phyloP scores from a whole-genome alignment of 1,140 invertebrate genomes.

The Heliothis virescens region DNA sequence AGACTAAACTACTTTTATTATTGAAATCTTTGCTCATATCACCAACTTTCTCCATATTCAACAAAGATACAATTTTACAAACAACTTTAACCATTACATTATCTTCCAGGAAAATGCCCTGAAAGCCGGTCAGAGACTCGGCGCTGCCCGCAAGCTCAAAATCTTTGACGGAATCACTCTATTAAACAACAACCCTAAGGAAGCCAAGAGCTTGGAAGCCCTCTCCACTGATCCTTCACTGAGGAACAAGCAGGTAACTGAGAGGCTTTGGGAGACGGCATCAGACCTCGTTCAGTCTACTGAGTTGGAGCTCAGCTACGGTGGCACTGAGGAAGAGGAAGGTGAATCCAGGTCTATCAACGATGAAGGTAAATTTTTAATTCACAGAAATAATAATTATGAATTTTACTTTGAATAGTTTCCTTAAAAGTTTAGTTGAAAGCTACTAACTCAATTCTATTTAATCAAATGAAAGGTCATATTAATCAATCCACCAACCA shows the following conservation, averaged over 20 bases:
- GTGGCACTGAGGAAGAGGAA: slow-evolving; percentile 63
- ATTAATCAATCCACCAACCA: no score
- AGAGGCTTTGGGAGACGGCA: slow-evolving; percentile 72
- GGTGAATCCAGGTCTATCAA: slow-evolving; percentile 70
- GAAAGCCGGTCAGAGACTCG: slow-evolving; percentile 69
- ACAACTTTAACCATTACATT: not conserved
- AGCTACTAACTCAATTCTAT: no score
- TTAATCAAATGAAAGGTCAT: no score
- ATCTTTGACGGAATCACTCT: slow-evolving; percentile 74
- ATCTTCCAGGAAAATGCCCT: slow-evolving; percentile 76
- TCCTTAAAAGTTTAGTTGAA: no score
- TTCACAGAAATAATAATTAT: not conserved
- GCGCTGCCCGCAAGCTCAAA: slow-evolving; percentile 71
- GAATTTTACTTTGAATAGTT: no score
- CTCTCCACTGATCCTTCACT: slow-evolving; percentile 68
- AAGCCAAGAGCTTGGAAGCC: slow-evolving; percentile 70
- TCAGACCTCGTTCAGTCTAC: slow-evolving; percentile 68
- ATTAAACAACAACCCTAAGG: slow-evolving; percentile 73
- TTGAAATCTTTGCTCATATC: not conserved
- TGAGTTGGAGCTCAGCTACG: slow-evolving; percentile 76
- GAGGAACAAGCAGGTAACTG: slow-evolving; percentile 69
- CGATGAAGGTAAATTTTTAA: slow-evolving; percentile 63
- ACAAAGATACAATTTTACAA: no score
- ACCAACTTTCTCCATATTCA: no score
- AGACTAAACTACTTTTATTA: not conserved